phyloP scores from a whole-genome alignment of 2,797 vertebrate species.

The Melanotaenia boesemani region DNA sequence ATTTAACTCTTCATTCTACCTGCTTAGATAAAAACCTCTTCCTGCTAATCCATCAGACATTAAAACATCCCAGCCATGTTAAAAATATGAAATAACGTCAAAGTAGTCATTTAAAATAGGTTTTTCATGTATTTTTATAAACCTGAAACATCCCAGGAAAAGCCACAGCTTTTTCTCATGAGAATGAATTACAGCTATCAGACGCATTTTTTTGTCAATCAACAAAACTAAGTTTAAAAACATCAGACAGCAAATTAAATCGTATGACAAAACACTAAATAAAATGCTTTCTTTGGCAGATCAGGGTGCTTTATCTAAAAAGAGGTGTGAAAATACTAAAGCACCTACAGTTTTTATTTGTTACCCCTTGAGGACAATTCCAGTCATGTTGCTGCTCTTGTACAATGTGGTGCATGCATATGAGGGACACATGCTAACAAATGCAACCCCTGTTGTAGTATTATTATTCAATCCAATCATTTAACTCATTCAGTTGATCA shows the following conservation, averaged over 20 bases:
- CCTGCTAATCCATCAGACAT: neutral
- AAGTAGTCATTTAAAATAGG: neutral
- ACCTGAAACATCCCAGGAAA: neutral
- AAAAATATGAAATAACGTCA: neutral
- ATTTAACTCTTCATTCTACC: too few species aligned
- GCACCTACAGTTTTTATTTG: slow-evolving; percentile 28
- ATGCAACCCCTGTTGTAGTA: neutral
- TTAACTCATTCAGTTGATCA: slow-evolving; percentile 1
- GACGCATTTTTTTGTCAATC: neutral
- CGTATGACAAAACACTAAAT: neutral
- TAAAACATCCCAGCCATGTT: neutral
- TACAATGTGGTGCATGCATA: neutral
- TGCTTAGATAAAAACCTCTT: neutral
- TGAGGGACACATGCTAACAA: neutral
- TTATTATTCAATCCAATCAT: neutral
- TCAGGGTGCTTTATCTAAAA: neutral
- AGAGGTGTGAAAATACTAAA: slow-evolving; percentile 11
- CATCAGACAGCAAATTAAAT: neutral
- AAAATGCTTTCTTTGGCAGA: neutral
- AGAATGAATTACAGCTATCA: neutral
- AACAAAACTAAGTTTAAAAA: neutral
- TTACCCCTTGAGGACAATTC: slow-evolving; percentile 4
- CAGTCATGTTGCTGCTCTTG: slow-evolving; percentile 20
- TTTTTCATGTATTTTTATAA: neutral
- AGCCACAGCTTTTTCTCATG: neutral